These are phyloP conservation scores for Microctonus brassicae DNA, from an alignment of 2,888 invertebrate genomes.

Conservation along the genomic window DNA sequence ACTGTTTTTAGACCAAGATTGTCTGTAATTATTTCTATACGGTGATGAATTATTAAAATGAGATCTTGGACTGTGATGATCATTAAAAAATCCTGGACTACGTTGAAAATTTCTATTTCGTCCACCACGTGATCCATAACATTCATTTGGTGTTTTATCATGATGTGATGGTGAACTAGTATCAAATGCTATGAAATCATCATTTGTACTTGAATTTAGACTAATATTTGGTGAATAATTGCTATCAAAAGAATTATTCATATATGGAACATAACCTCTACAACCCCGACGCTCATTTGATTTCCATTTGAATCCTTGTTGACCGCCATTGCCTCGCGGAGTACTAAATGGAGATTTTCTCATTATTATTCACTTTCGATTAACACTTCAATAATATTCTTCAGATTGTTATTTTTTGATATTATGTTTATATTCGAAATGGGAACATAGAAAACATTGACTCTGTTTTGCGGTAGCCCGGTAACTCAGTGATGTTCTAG, in stretches of 20 bases:
- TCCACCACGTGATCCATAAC: constrained; percentile 13
- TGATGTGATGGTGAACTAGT: constrained; percentile 43
- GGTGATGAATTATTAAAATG: constrained; percentile 17
- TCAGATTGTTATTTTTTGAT: too few species aligned
- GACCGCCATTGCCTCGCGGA: constrained; percentile 46
- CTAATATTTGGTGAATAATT: constrained; percentile 38
- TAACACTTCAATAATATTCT: too few species aligned
- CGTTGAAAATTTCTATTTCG: constrained; percentile 44
- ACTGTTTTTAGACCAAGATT: neutral
- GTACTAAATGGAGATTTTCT: constrained; percentile 59
- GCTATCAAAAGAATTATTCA: constrained; percentile 35
- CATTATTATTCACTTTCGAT: too few species aligned
- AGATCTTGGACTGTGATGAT: constrained; percentile 24
- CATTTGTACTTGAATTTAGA: constrained; percentile 31
- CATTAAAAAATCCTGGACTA: constrained; percentile 48
- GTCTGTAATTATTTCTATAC: neutral
- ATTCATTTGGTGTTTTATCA: constrained; percentile 28
- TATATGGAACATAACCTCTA: constrained; percentile 48
- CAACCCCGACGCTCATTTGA: constrained; percentile 32
- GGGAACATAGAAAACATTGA: too few species aligned
- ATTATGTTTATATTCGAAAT: too few species aligned
- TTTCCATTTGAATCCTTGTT: constrained; percentile 45
- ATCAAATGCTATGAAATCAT: constrained; percentile 56
- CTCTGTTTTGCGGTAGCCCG: too few species aligned
- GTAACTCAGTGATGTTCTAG: too few species aligned